Evolutionary conservation across 2,888 invertebrate genomes (phyloP).

Genomic region (Microplitis manilae): DNA sequence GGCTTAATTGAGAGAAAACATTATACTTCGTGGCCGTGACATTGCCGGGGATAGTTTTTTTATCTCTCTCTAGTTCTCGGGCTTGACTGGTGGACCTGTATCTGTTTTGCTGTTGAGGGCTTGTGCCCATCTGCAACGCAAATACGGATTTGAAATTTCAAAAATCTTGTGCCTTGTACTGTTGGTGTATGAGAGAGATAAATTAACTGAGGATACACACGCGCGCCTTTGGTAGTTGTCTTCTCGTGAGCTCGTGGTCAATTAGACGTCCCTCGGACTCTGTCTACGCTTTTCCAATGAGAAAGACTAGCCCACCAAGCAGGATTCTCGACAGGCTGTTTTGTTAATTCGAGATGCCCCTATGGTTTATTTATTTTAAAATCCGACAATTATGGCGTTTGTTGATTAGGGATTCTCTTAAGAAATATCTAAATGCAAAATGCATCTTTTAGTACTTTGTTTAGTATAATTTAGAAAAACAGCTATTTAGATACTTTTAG

Average conservation of each 20-base stretch:
- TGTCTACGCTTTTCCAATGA: conserved; percentile 27
- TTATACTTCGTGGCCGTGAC: conserved; percentile 68
- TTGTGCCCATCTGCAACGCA: conserved; percentile 69
- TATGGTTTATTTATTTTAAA: neutral
- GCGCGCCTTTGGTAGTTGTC: neutral
- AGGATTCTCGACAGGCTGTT: neutral
- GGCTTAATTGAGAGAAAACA: conserved; percentile 73
- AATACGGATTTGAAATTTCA: conserved; percentile 72
- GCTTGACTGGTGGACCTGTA: conserved; percentile 14
- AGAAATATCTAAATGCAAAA: no score
- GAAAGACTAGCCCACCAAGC: conserved; percentile 11
- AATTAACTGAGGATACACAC: conserved; percentile 1
- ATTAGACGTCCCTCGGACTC: conserved; percentile 60
- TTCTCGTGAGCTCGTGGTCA: conserved; percentile 64
- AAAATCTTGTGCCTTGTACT: conserved; percentile 60
- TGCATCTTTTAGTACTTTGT: no score
- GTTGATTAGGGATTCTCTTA: no score
- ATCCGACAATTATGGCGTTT: no score
- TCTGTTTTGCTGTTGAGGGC: conserved; percentile 33
- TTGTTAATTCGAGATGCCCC: neutral
- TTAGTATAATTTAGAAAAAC: no score
- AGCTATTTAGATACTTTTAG: no score
- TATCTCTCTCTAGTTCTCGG: neutral
- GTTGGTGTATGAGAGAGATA: conserved; percentile 17
- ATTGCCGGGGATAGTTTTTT: conserved; percentile 55